Evolutionary conservation across 1,140 invertebrate genomes (phyloP).

Genomic region (Ditylenchus dipsaci): DNA sequence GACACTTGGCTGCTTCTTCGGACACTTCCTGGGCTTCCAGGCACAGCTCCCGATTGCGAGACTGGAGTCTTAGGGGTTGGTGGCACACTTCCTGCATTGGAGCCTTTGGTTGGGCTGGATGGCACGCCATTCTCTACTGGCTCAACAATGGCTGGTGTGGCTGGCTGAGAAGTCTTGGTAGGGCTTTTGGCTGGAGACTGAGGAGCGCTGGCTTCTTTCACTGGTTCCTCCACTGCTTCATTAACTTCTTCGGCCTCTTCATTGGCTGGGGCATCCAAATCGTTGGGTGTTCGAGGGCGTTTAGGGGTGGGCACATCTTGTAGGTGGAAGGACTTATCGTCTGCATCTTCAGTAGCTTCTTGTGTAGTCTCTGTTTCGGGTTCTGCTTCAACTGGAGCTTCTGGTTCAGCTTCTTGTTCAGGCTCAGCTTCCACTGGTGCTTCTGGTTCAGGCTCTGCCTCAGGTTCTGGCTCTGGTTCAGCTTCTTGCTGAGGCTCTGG

Average conservation of each 20-base stretch:
- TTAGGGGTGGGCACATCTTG: slow-evolving; percentile 50
- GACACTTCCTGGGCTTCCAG: not conserved
- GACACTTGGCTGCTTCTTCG: not conserved
- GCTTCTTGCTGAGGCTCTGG: not conserved
- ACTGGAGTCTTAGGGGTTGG: slow-evolving; percentile 9
- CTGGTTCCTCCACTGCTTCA: slow-evolving; percentile 11
- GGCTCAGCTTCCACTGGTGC: not conserved
- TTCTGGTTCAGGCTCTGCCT: not conserved
- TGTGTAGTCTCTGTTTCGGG: slow-evolving; percentile 8
- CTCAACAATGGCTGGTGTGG: slow-evolving; percentile 5
- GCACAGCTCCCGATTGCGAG: not conserved
- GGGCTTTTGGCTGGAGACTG: slow-evolving; percentile 3
- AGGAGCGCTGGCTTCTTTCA: slow-evolving; percentile 9
- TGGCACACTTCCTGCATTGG: slow-evolving; percentile 12
- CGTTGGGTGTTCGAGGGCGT: slow-evolving; percentile 54
- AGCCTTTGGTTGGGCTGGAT: not conserved
- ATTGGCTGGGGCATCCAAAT: slow-evolving; percentile 36
- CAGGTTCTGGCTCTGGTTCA: not conserved
- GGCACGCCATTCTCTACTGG: slow-evolving; percentile 10
- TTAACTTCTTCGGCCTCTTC: not conserved
- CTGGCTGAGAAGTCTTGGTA: slow-evolving; percentile 17
- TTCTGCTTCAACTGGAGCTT: slow-evolving; percentile 21
- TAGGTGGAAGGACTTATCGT: slow-evolving; percentile 44
- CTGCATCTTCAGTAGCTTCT: not conserved
- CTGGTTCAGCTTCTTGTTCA: slow-evolving; percentile 9